Conservation (phyloP, 2,888 invertebrate species). For the Molorchus minor region DNA sequence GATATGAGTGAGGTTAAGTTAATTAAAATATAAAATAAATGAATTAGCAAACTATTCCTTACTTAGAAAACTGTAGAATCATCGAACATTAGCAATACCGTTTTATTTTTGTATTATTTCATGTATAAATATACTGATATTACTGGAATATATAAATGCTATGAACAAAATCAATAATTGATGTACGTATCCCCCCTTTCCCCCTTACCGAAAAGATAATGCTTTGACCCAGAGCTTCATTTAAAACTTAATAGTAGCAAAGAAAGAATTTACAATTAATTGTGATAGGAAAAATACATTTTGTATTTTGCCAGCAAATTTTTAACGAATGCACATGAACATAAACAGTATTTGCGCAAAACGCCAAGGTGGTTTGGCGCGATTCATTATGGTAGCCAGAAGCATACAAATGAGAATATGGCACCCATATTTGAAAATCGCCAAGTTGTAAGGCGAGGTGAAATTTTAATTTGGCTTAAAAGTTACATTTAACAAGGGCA, state of each 20-base stretch:
- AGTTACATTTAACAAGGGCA: conserved; percentile 4
- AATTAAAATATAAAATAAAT: conserved; percentile 20
- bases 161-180: conserved; percentile 61
- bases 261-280: too few relatives aligned
- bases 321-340: conserved; percentile 58
- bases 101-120: too few relatives aligned
- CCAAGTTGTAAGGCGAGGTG: not conserved
- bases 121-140: conserved; percentile 31
- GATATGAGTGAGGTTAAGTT: conserved; percentile 33
- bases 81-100: conserved; percentile 19
- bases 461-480: conserved; percentile 6
- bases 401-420: conserved; percentile 47
- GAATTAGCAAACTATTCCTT: conserved; percentile 29
- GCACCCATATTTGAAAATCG: conserved; percentile 44
- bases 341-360: conserved; percentile 57
- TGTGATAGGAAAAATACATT: too few relatives aligned
- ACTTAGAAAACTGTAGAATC: conserved; percentile 26
- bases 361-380: conserved; percentile 56
- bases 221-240: conserved; percentile 37
- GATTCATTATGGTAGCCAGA: conserved; percentile 49
- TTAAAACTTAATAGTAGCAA: conserved; percentile 24
- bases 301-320: conserved; percentile 40
- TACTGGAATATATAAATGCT: conserved; percentile 48
- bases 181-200: conserved; percentile 56
- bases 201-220: conserved; percentile 50